Base-by-base conservation (phyloP, 2,888 invertebrate species). In the Drosophila formosana region DNA sequence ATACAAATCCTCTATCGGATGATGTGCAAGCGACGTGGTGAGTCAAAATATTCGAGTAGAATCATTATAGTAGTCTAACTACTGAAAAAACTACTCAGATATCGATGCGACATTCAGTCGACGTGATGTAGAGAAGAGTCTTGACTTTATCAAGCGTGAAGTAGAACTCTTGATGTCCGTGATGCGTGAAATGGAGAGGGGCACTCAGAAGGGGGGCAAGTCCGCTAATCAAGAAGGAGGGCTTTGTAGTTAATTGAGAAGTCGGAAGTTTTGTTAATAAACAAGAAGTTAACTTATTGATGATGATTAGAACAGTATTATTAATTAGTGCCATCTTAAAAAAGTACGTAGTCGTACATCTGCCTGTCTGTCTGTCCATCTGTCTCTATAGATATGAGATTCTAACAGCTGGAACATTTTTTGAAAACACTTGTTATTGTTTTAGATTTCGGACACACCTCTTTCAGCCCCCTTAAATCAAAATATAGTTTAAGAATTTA, bases 11-110 rank as follows among this genome's bases (percentile, higher is more conserved):
- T 92, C 61, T 92, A 91, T 72, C 73, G 80, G 3, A 57, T 91
- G 64, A 60, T 92, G 5, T 91, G 91, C 72, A 89, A 80, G 47
- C 85, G 92, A 5, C 88, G 88, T 57, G 84, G 91, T 89, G 52
- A 55, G 81, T 72, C 41, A 23, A 8, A 26, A 32, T 1, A 11
- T 0, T 18, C 8, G 9, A 2, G 5, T 30, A 23, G 3, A 4
- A 28, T 9, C 1, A 18, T 18, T 18, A 18, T 1, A 8, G 3
- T 9, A 23, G 5, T 11, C 7, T 1, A 9, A 25, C 1, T 13
- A 5, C 4, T 37, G 11, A 41, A 9, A 2, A 2, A 13, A 25
- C n/a, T 8, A 7, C 39, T 32, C 18, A 79, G 79, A 71, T 47
- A 34, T 74, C 0, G 62, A 66, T 4, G 13, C 72, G n/a, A 50